phyloP scores from a whole-genome alignment of 2,888 invertebrate species.

The Patella pellucida region DNA sequence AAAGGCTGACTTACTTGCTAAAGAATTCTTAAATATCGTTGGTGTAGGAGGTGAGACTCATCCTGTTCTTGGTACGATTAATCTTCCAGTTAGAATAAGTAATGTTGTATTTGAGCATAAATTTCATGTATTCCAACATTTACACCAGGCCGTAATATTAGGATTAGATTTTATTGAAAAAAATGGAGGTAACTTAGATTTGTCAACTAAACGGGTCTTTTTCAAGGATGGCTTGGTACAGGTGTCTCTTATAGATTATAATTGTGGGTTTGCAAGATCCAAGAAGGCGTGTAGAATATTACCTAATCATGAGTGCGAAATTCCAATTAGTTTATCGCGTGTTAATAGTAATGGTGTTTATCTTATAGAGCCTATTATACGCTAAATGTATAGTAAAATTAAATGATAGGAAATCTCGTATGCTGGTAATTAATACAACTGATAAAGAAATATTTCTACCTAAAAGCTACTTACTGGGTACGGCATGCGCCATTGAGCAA shows the following conservation, averaged over 20 bases:
- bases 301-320: background rate
- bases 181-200: constrained; percentile 31
- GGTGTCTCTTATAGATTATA: background rate
- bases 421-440: constrained; percentile 30
- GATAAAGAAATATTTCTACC: constrained; percentile 23
- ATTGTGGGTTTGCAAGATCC: background rate
- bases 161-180: constrained; percentile 36
- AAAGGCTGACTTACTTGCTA: background rate
- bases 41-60: constrained; percentile 23
- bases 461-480: constrained; percentile 27
- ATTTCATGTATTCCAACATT: constrained; percentile 15
- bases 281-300: background rate
- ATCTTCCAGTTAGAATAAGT: constrained; percentile 8
- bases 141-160: constrained; percentile 20
- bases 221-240: background rate
- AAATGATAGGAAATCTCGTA: background rate
- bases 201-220: constrained; percentile 22
- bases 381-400: constrained; percentile 4
- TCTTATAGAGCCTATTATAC: background rate
- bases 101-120: constrained; percentile 7
- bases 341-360: constrained; percentile 1
- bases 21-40: background rate
- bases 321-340: background rate
- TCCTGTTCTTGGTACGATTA: constrained; percentile 18
- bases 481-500: constrained; percentile 9